Percentiles rank a stretch among this genome's conserved stretches.
Evolutionary conservation across 2,797 vertebrate species (phyloP).

Genomic region (Huso huso): DNA sequence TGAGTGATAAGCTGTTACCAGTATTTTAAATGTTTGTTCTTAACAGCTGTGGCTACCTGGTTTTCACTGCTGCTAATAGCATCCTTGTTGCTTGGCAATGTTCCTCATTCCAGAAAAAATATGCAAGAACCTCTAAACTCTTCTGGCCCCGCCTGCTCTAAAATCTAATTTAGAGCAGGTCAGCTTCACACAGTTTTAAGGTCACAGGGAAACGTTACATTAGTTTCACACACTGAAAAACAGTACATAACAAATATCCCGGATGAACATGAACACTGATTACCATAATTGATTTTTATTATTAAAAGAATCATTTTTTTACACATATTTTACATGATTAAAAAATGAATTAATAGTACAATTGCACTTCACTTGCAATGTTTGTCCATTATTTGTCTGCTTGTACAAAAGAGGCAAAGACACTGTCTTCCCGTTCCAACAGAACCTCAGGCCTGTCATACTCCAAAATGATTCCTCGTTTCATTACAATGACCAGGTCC

Average conservation of each 20-base stretch:
- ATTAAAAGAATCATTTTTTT: constrained; percentile 54
- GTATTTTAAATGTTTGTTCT: too few relatives aligned
- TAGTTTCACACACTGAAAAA: constrained; percentile 65
- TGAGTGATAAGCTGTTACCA: too few relatives aligned
- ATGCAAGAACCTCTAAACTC: neutral
- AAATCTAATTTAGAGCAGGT: constrained; percentile 62
- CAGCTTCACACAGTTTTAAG: neutral
- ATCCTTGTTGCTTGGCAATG: too few relatives aligned
- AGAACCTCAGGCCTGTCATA: constrained; percentile 81
- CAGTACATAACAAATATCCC: constrained; percentile 47
- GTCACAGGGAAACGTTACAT: constrained; percentile 12
- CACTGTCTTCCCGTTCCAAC: constrained; percentile 77
- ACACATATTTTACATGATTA: constrained; percentile 58
- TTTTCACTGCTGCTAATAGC: too few relatives aligned
- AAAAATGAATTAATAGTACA: constrained; percentile 51
- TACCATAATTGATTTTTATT: constrained; percentile 12
- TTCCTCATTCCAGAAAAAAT: neutral
- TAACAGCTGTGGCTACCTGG: too few relatives aligned
- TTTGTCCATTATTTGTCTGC: constrained; percentile 80
- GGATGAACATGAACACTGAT: constrained; percentile 32
- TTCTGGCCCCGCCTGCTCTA: constrained; percentile 29
- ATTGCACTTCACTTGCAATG: constrained; percentile 61
- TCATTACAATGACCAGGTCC: constrained; percentile 98
- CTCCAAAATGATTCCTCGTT: constrained; percentile 90
- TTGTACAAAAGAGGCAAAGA: constrained; percentile 88